phyloP scores from a whole-genome alignment of 2,113 vertebrate genomes.

The Phyllopteryx taeniolatus region DNA sequence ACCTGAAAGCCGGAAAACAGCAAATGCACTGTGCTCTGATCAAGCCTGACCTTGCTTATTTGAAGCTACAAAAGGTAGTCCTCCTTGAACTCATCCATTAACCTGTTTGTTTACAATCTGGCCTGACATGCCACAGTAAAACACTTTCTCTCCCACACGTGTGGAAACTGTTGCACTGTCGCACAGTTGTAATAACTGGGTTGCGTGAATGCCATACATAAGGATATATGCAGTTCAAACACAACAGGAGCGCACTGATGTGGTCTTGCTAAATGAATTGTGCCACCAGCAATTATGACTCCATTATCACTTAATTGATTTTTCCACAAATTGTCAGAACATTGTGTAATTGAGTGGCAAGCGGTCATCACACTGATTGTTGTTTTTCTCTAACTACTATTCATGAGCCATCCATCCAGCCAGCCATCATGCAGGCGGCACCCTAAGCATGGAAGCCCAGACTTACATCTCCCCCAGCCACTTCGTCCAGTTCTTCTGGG shows the following conservation, averaged over 20 bases:
- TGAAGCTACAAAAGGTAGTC: background rate
- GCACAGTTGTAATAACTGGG: conserved; percentile 4
- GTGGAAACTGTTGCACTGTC: conserved; percentile 13
- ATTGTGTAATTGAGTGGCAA: background rate
- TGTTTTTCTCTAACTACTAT: background rate
- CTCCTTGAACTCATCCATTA: conserved; percentile 21
- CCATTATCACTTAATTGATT: background rate
- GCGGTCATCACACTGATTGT: background rate
- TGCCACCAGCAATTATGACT: background rate
- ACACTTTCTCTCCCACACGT: conserved; percentile 5
- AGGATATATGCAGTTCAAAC: conserved; percentile 2
- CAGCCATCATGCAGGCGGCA: background rate
- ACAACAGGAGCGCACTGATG: background rate
- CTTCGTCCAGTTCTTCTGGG: background rate
- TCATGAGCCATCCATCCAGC: background rate
- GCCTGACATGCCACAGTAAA: conserved; percentile 8
- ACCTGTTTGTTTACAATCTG: conserved; percentile 33
- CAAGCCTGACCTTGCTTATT: conserved; percentile 11
- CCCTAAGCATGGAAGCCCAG: background rate
- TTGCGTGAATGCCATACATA: conserved; percentile 12
- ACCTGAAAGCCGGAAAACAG: conserved; percentile 1
- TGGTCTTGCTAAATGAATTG: background rate
- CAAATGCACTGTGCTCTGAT: conserved; percentile 3
- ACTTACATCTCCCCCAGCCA: background rate
- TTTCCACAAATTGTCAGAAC: background rate